Evolutionary conservation across 2,797 vertebrate genomes (phyloP).

Genomic region (Scarus forsteni): DNA sequence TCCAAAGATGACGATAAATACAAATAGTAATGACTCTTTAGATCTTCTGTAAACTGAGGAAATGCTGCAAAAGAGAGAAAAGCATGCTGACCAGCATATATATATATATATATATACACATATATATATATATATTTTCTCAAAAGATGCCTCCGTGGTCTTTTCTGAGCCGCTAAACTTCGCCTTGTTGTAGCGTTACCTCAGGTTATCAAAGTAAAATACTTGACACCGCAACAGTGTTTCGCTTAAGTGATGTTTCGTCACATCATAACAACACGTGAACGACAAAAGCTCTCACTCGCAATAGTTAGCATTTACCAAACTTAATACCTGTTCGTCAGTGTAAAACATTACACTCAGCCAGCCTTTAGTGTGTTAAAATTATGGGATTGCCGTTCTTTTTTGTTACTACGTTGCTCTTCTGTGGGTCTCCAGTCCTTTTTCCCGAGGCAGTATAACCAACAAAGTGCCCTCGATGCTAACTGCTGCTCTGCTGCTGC

Average conservation of each 20-base stretch:
- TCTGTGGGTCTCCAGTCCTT: accelerated
- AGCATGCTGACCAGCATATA: too few relatives aligned
- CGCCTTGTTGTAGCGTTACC: not conserved
- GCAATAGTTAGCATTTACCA: constrained; percentile 17
- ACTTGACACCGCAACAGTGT: not conserved
- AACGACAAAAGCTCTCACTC: not conserved
- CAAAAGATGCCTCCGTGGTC: not conserved
- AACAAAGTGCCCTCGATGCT: not conserved
- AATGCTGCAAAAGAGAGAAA: not conserved
- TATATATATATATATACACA: too few relatives aligned
- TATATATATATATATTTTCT: not conserved
- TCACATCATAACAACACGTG: not conserved
- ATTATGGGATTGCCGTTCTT: not conserved
- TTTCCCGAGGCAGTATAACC: not conserved
- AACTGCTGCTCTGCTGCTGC: not conserved
- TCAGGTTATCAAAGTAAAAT: not conserved
- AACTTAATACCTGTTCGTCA: not conserved
- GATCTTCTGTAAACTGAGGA: not conserved
- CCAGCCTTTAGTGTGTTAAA: not conserved
- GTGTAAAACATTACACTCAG: not conserved
- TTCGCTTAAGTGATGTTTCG: not conserved
- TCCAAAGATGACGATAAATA: too few relatives aligned
- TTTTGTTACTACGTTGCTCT: not conserved
- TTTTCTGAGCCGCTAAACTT: not conserved
- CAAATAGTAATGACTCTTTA: not conserved